Evolutionary conservation across 2,888 invertebrate species (phyloP).

Genomic region (Bugulina stolonifera): DNA sequence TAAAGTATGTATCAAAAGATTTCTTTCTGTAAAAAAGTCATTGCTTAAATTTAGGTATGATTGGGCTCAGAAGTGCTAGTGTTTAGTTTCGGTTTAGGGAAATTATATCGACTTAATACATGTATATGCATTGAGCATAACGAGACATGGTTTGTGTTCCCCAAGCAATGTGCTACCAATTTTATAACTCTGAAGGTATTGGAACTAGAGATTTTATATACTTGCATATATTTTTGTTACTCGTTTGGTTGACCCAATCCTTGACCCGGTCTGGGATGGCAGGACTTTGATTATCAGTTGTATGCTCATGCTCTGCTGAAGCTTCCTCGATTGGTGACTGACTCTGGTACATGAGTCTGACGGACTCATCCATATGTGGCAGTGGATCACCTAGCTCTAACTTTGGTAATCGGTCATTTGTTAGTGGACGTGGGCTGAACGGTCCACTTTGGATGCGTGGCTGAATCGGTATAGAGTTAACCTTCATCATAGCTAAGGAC

Average conservation of each 20-base stretch:
- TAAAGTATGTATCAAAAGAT: too few relatives aligned
- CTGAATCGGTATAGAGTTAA: background rate
- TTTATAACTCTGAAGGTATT: too few relatives aligned
- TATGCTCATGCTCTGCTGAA: background rate
- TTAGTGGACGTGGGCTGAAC: background rate
- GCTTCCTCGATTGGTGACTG: background rate
- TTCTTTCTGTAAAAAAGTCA: too few relatives aligned
- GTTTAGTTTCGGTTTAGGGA: too few relatives aligned
- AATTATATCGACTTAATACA: too few relatives aligned
- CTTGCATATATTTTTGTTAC: background rate
- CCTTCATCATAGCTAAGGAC: constrained; percentile 5
- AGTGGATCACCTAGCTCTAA: background rate
- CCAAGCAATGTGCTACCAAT: too few relatives aligned
- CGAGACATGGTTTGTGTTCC: too few relatives aligned
- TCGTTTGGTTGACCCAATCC: background rate
- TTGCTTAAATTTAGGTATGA: too few relatives aligned
- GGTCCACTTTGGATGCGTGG: constrained; percentile 10
- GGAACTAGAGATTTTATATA: background rate
- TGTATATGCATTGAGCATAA: too few relatives aligned
- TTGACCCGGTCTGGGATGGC: background rate
- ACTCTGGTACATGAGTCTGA: background rate
- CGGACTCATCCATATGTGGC: background rate
- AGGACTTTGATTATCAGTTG: background rate
- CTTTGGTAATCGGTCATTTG: background rate
- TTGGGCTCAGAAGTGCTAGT: too few relatives aligned